A percentile compares a stretch with the other conserved stretches of the same genome.
These are phyloP conservation scores for Philonicus albiceps DNA, from an alignment of 2,888 invertebrate species.

Conservation along the genomic window DNA sequence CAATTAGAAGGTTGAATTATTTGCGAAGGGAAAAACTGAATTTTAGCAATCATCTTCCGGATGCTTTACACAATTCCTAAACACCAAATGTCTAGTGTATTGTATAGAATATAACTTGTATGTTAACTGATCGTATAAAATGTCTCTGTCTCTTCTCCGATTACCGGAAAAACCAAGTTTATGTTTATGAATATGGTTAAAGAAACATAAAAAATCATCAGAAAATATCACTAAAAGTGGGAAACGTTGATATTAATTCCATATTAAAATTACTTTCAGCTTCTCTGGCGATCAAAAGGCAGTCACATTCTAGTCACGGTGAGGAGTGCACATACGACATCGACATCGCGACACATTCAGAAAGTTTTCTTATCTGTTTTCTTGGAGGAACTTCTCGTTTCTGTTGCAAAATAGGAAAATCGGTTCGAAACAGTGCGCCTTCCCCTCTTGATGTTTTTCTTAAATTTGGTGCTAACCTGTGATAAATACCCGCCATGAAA, in stretches of 20 bases:
- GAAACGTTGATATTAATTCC: slow-evolving; percentile 20
- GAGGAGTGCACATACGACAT: background rate
- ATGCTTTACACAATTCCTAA: background rate
- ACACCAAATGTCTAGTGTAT: background rate
- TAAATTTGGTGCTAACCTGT: slow-evolving; percentile 18
- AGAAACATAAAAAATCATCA: background rate
- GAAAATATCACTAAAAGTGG: background rate
- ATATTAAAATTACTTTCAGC: slow-evolving; percentile 32
- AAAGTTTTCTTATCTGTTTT: background rate
- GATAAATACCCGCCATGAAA: slow-evolving; percentile 35
- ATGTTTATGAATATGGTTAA: background rate
- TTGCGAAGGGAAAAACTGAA: background rate
- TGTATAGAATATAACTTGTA: background rate
- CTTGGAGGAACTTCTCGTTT: background rate
- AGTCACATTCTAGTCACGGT: slow-evolving; percentile 28
- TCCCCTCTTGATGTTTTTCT: background rate
- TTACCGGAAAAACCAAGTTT: background rate
- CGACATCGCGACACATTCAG: background rate
- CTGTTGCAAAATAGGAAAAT: background rate
- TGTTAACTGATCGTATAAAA: background rate
- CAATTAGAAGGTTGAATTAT: background rate
- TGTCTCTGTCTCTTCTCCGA: background rate
- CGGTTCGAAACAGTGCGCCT: background rate
- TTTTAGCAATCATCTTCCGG: background rate
- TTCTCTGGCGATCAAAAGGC: slow-evolving; percentile 4